Evolutionary conservation across 2,797 vertebrate species (phyloP).

Genomic region (Poecilia velifera): DNA sequence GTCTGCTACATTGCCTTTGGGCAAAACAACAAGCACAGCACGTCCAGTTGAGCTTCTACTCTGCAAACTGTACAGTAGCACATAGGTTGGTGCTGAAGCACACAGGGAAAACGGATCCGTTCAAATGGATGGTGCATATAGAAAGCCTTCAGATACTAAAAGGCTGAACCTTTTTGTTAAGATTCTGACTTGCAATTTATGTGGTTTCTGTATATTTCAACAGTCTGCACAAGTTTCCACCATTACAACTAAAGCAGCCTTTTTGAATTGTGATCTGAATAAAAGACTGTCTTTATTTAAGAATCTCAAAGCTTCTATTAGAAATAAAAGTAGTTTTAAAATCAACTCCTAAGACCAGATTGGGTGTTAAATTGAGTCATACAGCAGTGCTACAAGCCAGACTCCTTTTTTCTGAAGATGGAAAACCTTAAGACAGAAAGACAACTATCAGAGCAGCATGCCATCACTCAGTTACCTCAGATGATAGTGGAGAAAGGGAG

Average conservation of each 20-base stretch:
- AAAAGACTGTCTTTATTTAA: background rate
- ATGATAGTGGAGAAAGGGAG: background rate
- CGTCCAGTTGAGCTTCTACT: conserved; percentile 6
- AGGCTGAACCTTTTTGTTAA: background rate
- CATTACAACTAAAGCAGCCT: background rate
- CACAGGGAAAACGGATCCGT: background rate
- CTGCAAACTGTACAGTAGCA: conserved; percentile 19
- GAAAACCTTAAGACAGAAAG: background rate
- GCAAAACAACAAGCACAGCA: conserved; percentile 34
- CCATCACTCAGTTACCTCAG: background rate
- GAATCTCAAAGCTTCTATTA: background rate
- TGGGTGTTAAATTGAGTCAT: background rate
- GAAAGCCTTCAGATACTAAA: background rate
- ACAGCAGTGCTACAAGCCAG: background rate
- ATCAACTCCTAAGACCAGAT: background rate
- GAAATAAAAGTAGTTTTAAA: background rate
- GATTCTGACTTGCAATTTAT: background rate
- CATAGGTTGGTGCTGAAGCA: background rate
- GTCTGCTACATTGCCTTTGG: conserved; percentile 34
- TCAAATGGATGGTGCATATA: background rate
- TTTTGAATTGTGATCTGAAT: background rate
- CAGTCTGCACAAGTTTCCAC: background rate
- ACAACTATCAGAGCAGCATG: background rate
- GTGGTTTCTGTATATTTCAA: background rate
- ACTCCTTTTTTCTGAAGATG: background rate